Evolutionary conservation across 2,888 invertebrate species (phyloP).

Genomic region (Desoria tigrina): DNA sequence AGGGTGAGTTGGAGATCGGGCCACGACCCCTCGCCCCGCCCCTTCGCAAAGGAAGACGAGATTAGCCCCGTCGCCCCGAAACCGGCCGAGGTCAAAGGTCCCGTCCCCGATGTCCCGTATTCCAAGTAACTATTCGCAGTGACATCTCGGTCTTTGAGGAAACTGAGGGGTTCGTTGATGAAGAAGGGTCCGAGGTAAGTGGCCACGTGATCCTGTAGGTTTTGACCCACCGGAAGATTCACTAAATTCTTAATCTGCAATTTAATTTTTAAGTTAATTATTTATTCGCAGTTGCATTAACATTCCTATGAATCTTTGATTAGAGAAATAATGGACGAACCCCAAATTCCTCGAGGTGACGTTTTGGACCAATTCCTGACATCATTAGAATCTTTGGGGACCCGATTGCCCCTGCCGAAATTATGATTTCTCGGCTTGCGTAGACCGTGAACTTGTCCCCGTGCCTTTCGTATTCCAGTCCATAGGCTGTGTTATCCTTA

Average conservation of each 20-base stretch:
- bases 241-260: conserved; percentile 1
- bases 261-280: not conserved
- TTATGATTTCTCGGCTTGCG: conserved; percentile 38
- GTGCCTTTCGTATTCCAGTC: conserved; percentile 45
- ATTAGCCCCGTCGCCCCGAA: conserved; percentile 40
- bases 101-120: conserved; percentile 37
- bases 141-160: conserved; percentile 40
- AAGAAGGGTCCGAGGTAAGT: conserved; percentile 45
- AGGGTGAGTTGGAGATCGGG: conserved; percentile 45
- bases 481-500: conserved; percentile 35
- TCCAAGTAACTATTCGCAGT: conserved; percentile 24
- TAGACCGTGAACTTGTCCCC: conserved; percentile 32
- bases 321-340: too few relatives aligned
- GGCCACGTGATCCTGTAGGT: conserved; percentile 44
- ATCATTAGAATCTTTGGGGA: conserved; percentile 38
- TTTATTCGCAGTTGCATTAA: not conserved
- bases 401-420: conserved; percentile 29
- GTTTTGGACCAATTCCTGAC: conserved; percentile 42
- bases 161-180: conserved; percentile 30
- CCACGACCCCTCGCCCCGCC: conserved; percentile 43
- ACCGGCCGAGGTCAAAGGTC: conserved; percentile 40
- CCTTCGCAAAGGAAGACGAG: conserved; percentile 36
- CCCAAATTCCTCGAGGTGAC: conserved; percentile 40
- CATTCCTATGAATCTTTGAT: too few relatives aligned
- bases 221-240: conserved; percentile 35